Conservation (phyloP, 2,888 invertebrate genomes). For the Drosophila mayaguana region DNA sequence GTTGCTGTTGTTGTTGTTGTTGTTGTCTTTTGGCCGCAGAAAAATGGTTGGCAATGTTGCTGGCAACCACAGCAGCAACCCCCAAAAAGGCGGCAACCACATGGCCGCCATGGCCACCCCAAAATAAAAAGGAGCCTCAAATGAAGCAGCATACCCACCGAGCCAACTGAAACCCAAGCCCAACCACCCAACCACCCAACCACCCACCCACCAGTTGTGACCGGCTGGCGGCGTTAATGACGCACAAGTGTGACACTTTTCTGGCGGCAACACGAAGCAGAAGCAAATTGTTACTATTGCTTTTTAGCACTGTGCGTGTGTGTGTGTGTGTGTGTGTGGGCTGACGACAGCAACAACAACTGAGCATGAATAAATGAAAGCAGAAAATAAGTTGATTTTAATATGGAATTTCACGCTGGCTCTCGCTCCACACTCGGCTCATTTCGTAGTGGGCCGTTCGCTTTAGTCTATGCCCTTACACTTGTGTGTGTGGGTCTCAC, state of each 20-base stretch:
- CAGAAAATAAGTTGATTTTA: slow-evolving; percentile 81
- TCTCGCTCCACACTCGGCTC: slow-evolving; percentile 39
- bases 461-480: slow-evolving; percentile 27
- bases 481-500: neutral
- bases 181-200: slow-evolving; percentile 24
- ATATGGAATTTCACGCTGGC: slow-evolving; percentile 79
- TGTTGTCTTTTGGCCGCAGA: slow-evolving; percentile 69
- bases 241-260: slow-evolving; percentile 83
- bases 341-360: slow-evolving; percentile 51
- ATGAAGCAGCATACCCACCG: slow-evolving; percentile 40
- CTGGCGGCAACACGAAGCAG: slow-evolving; percentile 60
- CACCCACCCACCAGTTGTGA: slow-evolving; percentile 77
- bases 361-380: slow-evolving; percentile 80
- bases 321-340: slow-evolving; percentile 23
- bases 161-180: slow-evolving; percentile 8
- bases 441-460: slow-evolving; percentile 29
- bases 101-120: slow-evolving; percentile 59
- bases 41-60: slow-evolving; percentile 80
- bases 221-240: slow-evolving; percentile 81
- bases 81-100: slow-evolving; percentile 60
- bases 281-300: slow-evolving; percentile 73
- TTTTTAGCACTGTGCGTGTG: slow-evolving; percentile 44
- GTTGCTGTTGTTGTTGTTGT: slow-evolving; percentile 21
- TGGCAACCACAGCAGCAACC: slow-evolving; percentile 77
- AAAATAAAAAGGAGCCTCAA: slow-evolving; percentile 38